Percentiles rank a stretch among this genome's conserved stretches.
Conservation (phyloP, 2,797 vertebrate genomes). For the Anguilla anguilla region DNA sequence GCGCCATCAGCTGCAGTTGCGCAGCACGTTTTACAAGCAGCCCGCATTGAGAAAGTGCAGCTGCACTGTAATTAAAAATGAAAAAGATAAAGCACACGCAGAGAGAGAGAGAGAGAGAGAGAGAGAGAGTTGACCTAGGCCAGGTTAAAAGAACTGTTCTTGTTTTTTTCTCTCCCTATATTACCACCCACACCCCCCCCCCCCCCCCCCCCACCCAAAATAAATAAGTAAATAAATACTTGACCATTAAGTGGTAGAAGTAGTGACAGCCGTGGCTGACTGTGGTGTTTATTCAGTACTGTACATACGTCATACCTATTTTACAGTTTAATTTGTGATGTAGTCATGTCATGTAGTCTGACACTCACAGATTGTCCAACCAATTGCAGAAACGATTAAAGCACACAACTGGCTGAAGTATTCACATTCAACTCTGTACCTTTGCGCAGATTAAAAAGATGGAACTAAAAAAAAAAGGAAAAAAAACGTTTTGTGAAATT, state of each 20-base stretch:
- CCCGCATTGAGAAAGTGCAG: background rate
- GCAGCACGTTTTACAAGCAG: background rate
- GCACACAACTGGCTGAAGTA: background rate
- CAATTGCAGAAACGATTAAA: background rate
- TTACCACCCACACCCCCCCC: background rate
- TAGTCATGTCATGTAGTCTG: background rate
- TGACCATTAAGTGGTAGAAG: slow-evolving; percentile 21
- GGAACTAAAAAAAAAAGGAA: background rate
- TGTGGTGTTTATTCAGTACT: slow-evolving; percentile 23
- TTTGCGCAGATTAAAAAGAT: background rate
- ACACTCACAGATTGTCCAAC: background rate
- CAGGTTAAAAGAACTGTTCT: background rate
- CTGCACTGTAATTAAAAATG: background rate
- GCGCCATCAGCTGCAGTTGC: background rate
- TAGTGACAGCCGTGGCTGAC: background rate
- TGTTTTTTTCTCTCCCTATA: background rate
- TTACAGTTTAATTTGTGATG: background rate
- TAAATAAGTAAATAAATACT: slow-evolving; percentile 30
- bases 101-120: background rate
- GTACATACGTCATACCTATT: background rate
- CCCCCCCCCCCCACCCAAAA: too few species aligned
- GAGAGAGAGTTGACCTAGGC: background rate
- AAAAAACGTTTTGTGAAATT: background rate
- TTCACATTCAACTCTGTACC: background rate
- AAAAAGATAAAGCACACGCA: background rate